A percentile compares a stretch with the other conserved stretches of the same genome.
Evolutionary conservation across 2,113 vertebrate species (phyloP).

Genomic region (Halichoeres trimaculatus): DNA sequence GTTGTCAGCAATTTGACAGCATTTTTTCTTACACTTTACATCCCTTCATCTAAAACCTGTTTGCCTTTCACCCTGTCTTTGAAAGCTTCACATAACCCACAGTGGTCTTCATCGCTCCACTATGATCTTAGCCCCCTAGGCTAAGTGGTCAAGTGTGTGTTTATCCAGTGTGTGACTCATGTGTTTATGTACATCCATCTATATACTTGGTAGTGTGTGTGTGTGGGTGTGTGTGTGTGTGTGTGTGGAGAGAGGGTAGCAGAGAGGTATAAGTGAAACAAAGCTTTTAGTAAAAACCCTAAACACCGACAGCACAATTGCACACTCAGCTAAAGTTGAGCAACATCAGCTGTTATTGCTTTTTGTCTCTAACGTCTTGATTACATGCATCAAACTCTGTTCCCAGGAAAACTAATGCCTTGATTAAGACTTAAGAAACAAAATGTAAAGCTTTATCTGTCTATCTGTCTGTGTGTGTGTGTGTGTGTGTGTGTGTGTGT

Average conservation of each 20-base stretch:
- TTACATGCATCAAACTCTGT: constrained; percentile 13
- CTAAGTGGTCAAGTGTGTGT: constrained; percentile 65
- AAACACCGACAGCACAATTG: constrained; percentile 74
- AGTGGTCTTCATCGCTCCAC: constrained; percentile 44
- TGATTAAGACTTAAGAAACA: no score
- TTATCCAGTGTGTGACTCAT: constrained; percentile 42
- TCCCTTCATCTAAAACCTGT: constrained; percentile 49
- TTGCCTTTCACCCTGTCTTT: constrained; percentile 49
- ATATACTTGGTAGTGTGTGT: constrained; percentile 20
- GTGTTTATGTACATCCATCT: constrained; percentile 19
- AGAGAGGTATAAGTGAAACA: constrained; percentile 74
- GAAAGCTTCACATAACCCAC: constrained; percentile 58
- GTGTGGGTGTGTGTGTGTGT: constrained; percentile 17
- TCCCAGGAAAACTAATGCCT: not conserved
- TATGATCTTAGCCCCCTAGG: constrained; percentile 38
- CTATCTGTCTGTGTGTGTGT: no score
- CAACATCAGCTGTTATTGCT: constrained; percentile 60
- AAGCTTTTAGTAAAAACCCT: constrained; percentile 84
- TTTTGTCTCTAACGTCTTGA: constrained; percentile 35
- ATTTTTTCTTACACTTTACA: constrained; percentile 33
- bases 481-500: no score
- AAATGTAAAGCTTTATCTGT: no score
- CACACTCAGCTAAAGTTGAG: constrained; percentile 77
- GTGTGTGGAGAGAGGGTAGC: constrained; percentile 29
- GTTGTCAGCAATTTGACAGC: constrained; percentile 76